phyloP scores from a whole-genome alignment of 2,888 invertebrate genomes.

The Leucophenga maculata region DNA sequence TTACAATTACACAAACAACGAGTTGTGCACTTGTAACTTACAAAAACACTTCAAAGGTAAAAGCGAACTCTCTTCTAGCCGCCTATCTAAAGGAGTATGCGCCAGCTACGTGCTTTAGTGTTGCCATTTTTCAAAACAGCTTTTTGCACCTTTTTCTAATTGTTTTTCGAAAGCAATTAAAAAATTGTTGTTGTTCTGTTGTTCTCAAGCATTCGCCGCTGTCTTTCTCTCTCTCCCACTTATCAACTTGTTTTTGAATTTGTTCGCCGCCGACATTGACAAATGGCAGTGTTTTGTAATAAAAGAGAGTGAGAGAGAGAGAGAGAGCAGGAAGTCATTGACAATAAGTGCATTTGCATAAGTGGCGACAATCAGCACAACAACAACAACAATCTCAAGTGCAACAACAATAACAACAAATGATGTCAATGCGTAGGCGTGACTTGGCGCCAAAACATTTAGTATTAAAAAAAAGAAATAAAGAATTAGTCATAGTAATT shows the following conservation, averaged over 20 bases:
- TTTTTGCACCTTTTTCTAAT: slow-evolving; percentile 24
- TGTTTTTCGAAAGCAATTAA: slow-evolving; percentile 24
- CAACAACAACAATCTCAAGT: background rate
- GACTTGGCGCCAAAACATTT: no score
- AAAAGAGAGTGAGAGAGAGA: background rate
- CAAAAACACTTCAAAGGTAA: background rate
- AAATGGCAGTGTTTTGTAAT: background rate
- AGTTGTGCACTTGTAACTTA: no score
- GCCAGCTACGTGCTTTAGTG: slow-evolving; percentile 19
- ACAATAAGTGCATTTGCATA: slow-evolving; percentile 27
- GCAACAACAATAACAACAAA: no score
- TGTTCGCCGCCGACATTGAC: background rate
- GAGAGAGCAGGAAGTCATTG: background rate
- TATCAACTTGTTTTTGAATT: background rate
- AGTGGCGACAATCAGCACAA: slow-evolving; percentile 25
- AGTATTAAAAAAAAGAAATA: no score
- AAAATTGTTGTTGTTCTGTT: background rate
- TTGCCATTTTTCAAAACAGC: background rate
- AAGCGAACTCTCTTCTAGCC: background rate
- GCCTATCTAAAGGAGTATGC: background rate
- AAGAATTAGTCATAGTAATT: no score
- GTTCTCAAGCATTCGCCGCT: background rate
- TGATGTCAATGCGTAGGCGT: no score
- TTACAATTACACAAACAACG: background rate
- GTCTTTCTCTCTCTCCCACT: no score